Evolutionary conservation across 2,888 invertebrate genomes (phyloP), one percentile per base, ranked within the genome.

Genomic region (Stictocephala bisonia): DNA sequence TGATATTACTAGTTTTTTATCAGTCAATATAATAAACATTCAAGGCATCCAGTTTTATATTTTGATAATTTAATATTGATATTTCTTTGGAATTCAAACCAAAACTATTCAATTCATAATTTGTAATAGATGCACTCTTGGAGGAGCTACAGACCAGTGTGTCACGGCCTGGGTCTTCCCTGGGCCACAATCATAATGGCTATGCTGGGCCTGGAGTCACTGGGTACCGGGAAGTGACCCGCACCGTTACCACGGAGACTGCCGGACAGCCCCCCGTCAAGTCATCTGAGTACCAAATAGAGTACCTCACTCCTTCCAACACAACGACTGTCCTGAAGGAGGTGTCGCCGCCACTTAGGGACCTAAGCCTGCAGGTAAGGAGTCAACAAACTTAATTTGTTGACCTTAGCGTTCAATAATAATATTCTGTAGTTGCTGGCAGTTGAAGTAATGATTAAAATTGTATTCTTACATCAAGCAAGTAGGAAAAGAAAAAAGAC

Each of bases 81-180:
- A n/a, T n/a, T n/a, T n/a, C n/a, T n/a, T n/a, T n/a, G n/a, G n/a
- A n/a, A n/a, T n/a, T n/a, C n/a, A n/a, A n/a, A n/a, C n/a, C n/a
- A n/a, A n/a, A n/a, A n/a, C n/a, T n/a, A n/a, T n/a, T n/a, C n/a
- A n/a, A n/a, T n/a, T n/a, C n/a, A n/a, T n/a, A n/a, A n/a, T 29
- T 64, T 26, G 44, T 74, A 74, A 6, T 79, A 83, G 83, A 83
- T 78, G 79, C 80, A 27, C 79, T 83, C 18, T 77, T 83, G 69
- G 82, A 83, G 58, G 83, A 83, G 73, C 76, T 83, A 22, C 82
- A 83, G 74, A 81, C 81, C 13, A 81, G 81, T 48, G 82, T 82
- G 50, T 78, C 79, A 4, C 75, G 80, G 53, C 78, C 76, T 15
- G 78, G 78, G 51, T 79, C 78, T 1, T 71, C 77, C 9, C 69